Evolutionary conservation across 2,888 invertebrate species (phyloP).

Genomic region (Drosophila multiciliata): DNA sequence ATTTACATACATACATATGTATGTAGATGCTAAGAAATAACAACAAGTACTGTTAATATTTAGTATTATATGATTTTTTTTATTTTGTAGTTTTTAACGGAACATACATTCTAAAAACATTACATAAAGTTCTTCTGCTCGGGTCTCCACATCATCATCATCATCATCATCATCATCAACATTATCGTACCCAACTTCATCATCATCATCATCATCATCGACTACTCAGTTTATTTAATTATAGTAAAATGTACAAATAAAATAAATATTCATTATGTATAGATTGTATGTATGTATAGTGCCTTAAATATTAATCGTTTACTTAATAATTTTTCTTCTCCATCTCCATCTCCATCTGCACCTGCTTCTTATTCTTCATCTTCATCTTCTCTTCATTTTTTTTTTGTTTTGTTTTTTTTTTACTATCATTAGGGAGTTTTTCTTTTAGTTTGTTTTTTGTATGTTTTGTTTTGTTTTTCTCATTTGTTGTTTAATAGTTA

Average conservation of each 20-base stretch:
- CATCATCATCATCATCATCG: constrained; percentile 30
- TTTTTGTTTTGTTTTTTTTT: constrained; percentile 22
- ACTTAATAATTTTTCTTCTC: constrained; percentile 50
- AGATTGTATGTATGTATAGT: constrained; percentile 77
- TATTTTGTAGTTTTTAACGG: constrained; percentile 82
- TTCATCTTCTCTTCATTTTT: constrained; percentile 43
- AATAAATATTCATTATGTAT: constrained; percentile 82
- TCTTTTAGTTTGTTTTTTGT: constrained; percentile 61
- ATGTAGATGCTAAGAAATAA: constrained; percentile 6
- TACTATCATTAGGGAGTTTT: constrained; percentile 56
- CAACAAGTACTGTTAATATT: constrained; percentile 50
- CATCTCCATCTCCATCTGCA: background rate
- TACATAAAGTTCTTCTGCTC: constrained; percentile 75
- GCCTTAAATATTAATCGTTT: constrained; percentile 72
- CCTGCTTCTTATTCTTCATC: constrained; percentile 1
- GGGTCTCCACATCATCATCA: constrained; percentile 19
- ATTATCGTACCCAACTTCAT: constrained; percentile 20
- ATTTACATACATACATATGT: constrained; percentile 9
- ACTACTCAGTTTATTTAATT: constrained; percentile 73
- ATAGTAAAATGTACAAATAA: constrained; percentile 83
- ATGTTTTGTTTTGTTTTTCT: constrained; percentile 29
- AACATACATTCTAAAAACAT: constrained; percentile 82
- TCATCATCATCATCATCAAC: constrained; percentile 13
- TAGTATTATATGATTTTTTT: constrained; percentile 83
- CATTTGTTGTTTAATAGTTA: constrained; percentile 63